Evolutionary conservation across 2,888 invertebrate species (phyloP).

Genomic region (Lacanobia wlatinum): DNA sequence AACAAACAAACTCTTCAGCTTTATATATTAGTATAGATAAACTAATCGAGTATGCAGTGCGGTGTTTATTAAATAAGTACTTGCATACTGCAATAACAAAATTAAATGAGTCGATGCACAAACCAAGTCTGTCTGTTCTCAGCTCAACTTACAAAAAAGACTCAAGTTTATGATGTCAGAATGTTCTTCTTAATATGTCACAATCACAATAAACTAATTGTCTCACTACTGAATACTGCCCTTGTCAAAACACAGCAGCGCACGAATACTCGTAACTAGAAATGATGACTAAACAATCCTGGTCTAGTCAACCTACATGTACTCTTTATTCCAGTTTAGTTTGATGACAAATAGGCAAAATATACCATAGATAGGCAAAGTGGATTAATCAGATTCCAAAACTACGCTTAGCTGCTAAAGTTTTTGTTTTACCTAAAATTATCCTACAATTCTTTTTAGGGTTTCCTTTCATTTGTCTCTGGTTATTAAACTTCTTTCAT

Average conservation of each 20-base stretch:
- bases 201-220: slow-evolving; percentile 46
- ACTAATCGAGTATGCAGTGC: not conserved
- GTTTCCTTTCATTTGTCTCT: not conserved
- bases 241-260: slow-evolving; percentile 40
- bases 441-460: not conserved
- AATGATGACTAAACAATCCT: slow-evolving; percentile 31
- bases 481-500: not conserved
- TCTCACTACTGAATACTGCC: slow-evolving; percentile 26
- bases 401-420: not conserved
- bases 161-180: slow-evolving; percentile 39
- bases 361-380: not conserved
- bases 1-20: no score
- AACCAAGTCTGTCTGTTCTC: slow-evolving; percentile 25
- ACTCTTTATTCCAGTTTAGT: not conserved
- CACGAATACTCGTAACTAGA: slow-evolving; percentile 43
- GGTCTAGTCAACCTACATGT: not conserved
- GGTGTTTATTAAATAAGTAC: not conserved
- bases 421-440: not conserved
- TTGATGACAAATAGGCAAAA: not conserved
- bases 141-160: slow-evolving; percentile 2
- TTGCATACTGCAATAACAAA: not conserved
- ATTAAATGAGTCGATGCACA: not conserved
- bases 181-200: slow-evolving; percentile 29
- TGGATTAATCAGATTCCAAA: not conserved
- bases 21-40: no score